These are phyloP conservation scores for Heterohyrax brucei DNA, from an alignment of 2,797 vertebrate species.

Conservation along the genomic window DNA sequence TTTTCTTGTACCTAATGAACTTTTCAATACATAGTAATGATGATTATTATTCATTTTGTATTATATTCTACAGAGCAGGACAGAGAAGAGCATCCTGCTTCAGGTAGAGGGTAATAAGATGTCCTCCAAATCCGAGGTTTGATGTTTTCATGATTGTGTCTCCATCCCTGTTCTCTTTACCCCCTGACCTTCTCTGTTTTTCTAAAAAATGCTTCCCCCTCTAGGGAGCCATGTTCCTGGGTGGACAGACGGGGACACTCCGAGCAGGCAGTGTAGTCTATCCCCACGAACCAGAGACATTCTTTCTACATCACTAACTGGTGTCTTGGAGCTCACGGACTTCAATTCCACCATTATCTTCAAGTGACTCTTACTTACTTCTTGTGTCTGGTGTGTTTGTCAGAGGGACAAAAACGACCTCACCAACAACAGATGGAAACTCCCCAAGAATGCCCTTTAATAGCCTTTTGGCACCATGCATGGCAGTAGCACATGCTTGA, in stretches of 20 bases:
- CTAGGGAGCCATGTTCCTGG: neutral
- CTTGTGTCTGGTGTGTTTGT: conserved; percentile 74
- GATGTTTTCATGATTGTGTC: neutral
- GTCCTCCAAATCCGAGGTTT: neutral
- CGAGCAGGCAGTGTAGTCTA: neutral
- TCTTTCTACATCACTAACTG: neutral
- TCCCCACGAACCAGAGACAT: neutral
- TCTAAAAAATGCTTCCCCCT: neutral
- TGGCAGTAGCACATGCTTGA: conserved; percentile 58
- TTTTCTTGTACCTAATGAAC: neutral
- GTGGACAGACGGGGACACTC: neutral
- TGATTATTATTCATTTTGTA: neutral
- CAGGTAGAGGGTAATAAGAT: neutral
- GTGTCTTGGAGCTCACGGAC: conserved; percentile 35
- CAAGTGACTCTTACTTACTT: conserved; percentile 74
- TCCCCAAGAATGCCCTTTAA: conserved; percentile 81
- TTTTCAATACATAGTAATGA: neutral
- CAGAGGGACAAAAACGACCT: conserved; percentile 57
- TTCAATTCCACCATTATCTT: conserved; percentile 66
- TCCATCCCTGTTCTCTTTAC: neutral
- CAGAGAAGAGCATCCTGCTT: neutral
- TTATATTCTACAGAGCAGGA: neutral
- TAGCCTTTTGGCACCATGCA: conserved; percentile 62
- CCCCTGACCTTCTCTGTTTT: neutral
- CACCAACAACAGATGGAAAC: conserved; percentile 31